phyloP scores from a whole-genome alignment of 2,888 invertebrate genomes.

The Didymodactylos carnosus region DNA sequence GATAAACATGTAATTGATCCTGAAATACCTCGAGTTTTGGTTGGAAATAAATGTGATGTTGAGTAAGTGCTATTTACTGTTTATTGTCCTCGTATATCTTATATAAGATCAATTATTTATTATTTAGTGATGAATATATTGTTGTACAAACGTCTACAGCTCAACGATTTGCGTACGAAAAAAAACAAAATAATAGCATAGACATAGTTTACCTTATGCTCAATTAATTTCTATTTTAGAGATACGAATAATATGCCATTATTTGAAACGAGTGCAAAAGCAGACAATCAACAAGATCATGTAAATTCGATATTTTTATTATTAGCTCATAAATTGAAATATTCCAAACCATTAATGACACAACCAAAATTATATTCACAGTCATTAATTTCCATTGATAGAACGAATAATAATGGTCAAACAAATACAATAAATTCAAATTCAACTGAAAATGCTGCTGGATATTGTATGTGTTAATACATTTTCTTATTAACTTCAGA shows the following conservation, averaged over 20 bases:
- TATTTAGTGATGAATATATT: not conserved
- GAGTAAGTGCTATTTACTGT: no score
- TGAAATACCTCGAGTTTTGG: constrained; percentile 43
- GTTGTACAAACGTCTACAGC: not conserved
- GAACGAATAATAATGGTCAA: no score
- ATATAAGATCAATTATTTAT: no score
- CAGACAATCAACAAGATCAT: constrained; percentile 52
- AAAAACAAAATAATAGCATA: no score
- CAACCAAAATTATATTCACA: not conserved
- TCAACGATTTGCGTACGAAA: constrained; percentile 1
- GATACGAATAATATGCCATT: constrained; percentile 46
- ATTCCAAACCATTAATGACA: constrained; percentile 7
- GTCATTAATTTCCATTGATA: not conserved
- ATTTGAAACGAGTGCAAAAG: constrained; percentile 60
- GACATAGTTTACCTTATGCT: no score
- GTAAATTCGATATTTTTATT: constrained; percentile 65
- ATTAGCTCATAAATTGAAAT: constrained; percentile 52
- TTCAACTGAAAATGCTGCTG: no score
- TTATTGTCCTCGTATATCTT: no score
- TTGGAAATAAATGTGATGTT: constrained; percentile 61
- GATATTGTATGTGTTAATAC: no score
- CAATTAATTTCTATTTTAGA: constrained; percentile 24
- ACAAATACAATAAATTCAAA: no score
- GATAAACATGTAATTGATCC: constrained; percentile 46
- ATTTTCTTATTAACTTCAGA: no score